Percentiles rank a stretch among this genome's conserved stretches.
phyloP scores from a whole-genome alignment of 1,140 invertebrate genomes.

The Papilio xuthus region DNA sequence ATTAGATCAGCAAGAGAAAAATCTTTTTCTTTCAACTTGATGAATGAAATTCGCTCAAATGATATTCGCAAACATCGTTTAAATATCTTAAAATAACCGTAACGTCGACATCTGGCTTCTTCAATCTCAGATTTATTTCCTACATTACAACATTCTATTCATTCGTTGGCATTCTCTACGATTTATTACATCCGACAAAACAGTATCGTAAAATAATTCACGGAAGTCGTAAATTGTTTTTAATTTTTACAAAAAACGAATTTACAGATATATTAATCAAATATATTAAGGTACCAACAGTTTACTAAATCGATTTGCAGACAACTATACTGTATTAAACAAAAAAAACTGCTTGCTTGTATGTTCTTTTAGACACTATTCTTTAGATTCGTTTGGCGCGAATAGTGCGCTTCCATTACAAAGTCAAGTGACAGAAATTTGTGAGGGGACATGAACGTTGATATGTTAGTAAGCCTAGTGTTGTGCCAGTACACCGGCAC shows the following conservation, averaged over 20 bases:
- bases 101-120: not conserved
- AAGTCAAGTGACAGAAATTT: no score
- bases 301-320: no score
- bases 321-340: no score
- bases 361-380: no score
- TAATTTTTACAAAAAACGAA: not conserved
- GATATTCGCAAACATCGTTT: conserved; percentile 15
- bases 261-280: not conserved
- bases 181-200: conserved; percentile 14
- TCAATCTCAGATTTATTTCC: not conserved
- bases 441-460: no score
- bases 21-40: not conserved
- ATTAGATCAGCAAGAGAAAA: not conserved
- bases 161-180: conserved; percentile 1
- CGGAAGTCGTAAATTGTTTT: conserved; percentile 6
- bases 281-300: not conserved
- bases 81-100: conserved; percentile 12
- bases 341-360: no score
- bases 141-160: not conserved
- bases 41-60: not conserved
- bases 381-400: no score
- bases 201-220: conserved; percentile 4
- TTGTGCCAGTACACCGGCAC: no score
- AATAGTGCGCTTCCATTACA: no score
- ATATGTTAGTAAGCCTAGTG: no score